Evolutionary conservation across 2,797 vertebrate species (phyloP), one percentile per base, ranked within the genome.

Genomic region (Graptemys geographica): DNA sequence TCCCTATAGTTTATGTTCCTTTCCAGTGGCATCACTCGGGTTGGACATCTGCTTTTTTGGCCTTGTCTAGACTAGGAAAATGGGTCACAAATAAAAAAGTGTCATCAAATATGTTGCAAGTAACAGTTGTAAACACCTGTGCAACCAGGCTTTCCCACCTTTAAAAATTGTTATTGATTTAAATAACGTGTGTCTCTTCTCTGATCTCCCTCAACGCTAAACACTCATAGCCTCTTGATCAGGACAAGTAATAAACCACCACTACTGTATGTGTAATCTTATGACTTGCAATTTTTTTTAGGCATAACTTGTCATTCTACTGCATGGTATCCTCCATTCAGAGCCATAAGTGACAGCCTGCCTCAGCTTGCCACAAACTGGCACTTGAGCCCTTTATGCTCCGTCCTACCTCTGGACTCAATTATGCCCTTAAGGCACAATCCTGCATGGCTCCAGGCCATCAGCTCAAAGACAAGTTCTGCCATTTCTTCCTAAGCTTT

Each of bases 21-120:
- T 95, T 55, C 59, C 49, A 62, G 6, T 84, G 41, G 83, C 53
- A 89, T 94, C 31, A 84, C 4, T 41, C 0, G 0, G 10, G n/a
- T 13, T 27, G 53, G 80, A 16, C 28, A 56, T 78, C 79, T 85
- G 25, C 4, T 49, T 28, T 83, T 88, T 81, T 25, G 28, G 41
- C 89, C 33, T 6, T 85, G n/a, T 27, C 37, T 92, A 49, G 10
- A 12, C 72, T 69, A 72, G 79, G 81, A 88, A 78, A 47, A 76
- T 0, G 0, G 74, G 56, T 8, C 2, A n/a, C 12, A 37, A 44
- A 51, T 83, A 88, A 59, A 74, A 90, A 41, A 11, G 33, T 44
- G 4, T 16, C 5, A 0, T 27, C 31, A 52, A 69, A 5, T 21
- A 89, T 12, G 9, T 72, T 84, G 31, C 6, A 62, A 33, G 31